Evolutionary conservation across 2,888 invertebrate genomes (phyloP).

Genomic region (Fissipunctia ypsillon): DNA sequence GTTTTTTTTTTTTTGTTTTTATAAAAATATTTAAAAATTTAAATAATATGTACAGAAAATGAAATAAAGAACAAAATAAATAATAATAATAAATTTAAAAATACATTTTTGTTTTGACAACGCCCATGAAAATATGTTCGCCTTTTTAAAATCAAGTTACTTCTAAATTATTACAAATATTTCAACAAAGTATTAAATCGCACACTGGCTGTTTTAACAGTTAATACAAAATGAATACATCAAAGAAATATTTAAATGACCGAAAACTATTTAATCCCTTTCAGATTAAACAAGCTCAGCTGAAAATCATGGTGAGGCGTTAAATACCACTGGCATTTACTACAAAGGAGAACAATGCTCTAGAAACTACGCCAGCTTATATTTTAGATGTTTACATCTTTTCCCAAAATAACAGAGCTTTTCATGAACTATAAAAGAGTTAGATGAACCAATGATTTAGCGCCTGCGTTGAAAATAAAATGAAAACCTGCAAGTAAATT

Average conservation of each 20-base stretch:
- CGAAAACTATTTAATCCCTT: conserved; percentile 10
- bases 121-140: too few species aligned
- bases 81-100: too few species aligned
- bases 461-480: background rate
- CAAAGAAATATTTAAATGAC: conserved; percentile 3
- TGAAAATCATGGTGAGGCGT: conserved; percentile 2
- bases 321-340: conserved; percentile 30
- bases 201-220: background rate
- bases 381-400: background rate
- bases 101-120: too few species aligned
- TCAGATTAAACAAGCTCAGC: conserved; percentile 7
- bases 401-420: conserved; percentile 8
- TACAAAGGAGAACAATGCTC: conserved; percentile 11
- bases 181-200: background rate
- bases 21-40: too few species aligned
- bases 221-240: background rate
- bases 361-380: background rate
- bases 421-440: background rate
- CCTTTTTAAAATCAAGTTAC: background rate
- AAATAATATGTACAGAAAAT: too few species aligned
- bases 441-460: background rate
- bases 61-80: too few species aligned
- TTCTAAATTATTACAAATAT: background rate
- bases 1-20: too few species aligned
- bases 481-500: background rate